These are phyloP conservation scores for Anneissia japonica DNA, from an alignment of 35 echinoderm and acorn worm genomes.

Conservation along the genomic window DNA sequence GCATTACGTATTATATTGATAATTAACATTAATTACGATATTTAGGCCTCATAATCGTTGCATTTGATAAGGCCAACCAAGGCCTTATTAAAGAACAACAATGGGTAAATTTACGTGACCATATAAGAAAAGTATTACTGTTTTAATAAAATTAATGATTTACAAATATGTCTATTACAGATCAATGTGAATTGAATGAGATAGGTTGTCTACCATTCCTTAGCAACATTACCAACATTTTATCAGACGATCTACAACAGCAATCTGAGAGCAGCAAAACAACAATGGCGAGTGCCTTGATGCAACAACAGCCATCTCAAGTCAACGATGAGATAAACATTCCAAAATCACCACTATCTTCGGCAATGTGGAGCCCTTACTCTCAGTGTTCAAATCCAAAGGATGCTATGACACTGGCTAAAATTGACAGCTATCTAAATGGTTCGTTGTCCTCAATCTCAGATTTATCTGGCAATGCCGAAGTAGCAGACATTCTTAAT, in stretches of 20 bases:
- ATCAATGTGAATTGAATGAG: not conserved
- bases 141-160: too few relatives aligned
- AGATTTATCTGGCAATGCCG: not conserved
- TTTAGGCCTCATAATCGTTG: too few relatives aligned
- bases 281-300: not conserved
- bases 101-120: too few relatives aligned
- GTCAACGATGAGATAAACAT: not conserved
- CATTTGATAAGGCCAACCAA: too few relatives aligned
- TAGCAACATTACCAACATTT: not conserved
- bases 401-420: slow-evolving; percentile 83
- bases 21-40: too few relatives aligned
- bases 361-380: slow-evolving; percentile 68
- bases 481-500: not conserved
- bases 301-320: not conserved
- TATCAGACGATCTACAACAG: not conserved
- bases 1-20: too few relatives aligned
- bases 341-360: slow-evolving; percentile 64
- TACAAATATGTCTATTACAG: not conserved
- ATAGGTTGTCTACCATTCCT: not conserved
- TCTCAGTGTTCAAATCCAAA: not conserved
- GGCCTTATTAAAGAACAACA: too few relatives aligned
- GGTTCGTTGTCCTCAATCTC: slow-evolving; percentile 26
- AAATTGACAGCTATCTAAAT: slow-evolving; percentile 85
- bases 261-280: not conserved
- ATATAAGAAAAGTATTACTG: too few relatives aligned